phyloP scores from a whole-genome alignment of 1,140 invertebrate species.

The Meloidogyne hapla region DNA sequence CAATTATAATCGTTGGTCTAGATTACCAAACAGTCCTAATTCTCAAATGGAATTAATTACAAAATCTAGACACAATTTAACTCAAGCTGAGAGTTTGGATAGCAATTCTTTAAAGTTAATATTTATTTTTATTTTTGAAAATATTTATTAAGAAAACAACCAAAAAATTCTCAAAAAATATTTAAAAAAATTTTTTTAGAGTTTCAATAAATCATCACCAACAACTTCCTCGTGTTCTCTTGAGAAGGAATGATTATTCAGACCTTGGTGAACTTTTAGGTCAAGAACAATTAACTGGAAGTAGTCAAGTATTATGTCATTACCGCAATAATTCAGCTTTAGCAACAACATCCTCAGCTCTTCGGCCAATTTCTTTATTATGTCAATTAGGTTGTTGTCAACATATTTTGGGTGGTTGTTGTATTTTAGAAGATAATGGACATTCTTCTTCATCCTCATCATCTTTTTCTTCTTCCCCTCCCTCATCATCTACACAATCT shows the following conservation, averaged over 20 bases:
- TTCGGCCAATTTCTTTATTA: not conserved
- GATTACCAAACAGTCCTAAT: conserved; percentile 7
- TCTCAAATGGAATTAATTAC: conserved; percentile 24
- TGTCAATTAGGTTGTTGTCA: conserved; percentile 26
- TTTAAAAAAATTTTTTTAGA: not conserved
- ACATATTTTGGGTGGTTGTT: conserved; percentile 20
- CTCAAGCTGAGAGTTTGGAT: not conserved
- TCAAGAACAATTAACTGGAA: conserved; percentile 28
- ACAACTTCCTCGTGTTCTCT: conserved; percentile 12
- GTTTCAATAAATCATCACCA: not conserved
- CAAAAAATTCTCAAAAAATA: not conserved
- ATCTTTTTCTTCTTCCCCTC: not conserved
- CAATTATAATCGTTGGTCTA: conserved; percentile 18
- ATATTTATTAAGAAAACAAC: not conserved
- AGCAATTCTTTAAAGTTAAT: not conserved
- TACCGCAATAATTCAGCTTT: conserved; percentile 4
- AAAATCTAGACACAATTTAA: not conserved
- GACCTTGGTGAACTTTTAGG: conserved; percentile 21
- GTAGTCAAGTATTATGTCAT: conserved; percentile 24
- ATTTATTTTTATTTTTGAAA: not conserved
- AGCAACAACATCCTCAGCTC: not conserved
- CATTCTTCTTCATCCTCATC: not conserved
- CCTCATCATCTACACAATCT: not conserved
- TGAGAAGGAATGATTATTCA: conserved; percentile 16
- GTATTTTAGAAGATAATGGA: conserved; percentile 12